These are phyloP conservation scores for Mongoloraphidia duomilia DNA, from an alignment of 2,888 invertebrate genomes.

Conservation along the genomic window DNA sequence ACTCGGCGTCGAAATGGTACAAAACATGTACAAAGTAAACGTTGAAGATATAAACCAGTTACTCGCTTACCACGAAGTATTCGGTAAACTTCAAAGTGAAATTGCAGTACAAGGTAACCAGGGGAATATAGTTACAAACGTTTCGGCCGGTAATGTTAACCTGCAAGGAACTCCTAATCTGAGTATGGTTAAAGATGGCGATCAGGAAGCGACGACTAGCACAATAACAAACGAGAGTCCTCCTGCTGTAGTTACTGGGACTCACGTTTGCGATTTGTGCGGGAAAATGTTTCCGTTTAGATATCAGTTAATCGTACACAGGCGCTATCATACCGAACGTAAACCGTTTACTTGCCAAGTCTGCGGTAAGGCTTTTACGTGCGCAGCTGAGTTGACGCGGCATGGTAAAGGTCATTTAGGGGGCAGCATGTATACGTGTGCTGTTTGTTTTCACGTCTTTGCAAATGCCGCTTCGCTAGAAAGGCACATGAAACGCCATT, in stretches of 20 bases:
- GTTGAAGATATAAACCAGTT: constrained; percentile 75
- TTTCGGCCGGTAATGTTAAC: constrained; percentile 4
- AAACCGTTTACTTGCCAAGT: constrained; percentile 69
- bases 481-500: constrained; percentile 65
- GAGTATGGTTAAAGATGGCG: constrained; percentile 29
- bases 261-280: constrained; percentile 70
- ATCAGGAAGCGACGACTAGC: constrained; percentile 38
- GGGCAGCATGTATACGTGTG: constrained; percentile 58
- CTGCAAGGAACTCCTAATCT: constrained; percentile 9
- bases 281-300: constrained; percentile 78
- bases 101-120: constrained; percentile 23
- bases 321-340: constrained; percentile 72
- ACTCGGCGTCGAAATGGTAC: constrained; percentile 53
- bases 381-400: constrained; percentile 61
- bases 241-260: constrained; percentile 43
- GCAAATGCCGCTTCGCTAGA: constrained; percentile 56
- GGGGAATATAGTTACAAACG: constrained; percentile 17
- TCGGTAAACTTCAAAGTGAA: constrained; percentile 50
- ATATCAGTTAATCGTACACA: constrained; percentile 75
- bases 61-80: constrained; percentile 75
- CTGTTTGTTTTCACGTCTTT: constrained; percentile 59
- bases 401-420: constrained; percentile 78
- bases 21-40: constrained; percentile 65
- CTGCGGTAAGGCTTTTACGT: constrained; percentile 70
- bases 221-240: constrained; percentile 42